A percentile compares a stretch with the other conserved stretches of the same genome.
Evolutionary conservation across 2,888 invertebrate genomes (phyloP).

Genomic region (Meganola albula): DNA sequence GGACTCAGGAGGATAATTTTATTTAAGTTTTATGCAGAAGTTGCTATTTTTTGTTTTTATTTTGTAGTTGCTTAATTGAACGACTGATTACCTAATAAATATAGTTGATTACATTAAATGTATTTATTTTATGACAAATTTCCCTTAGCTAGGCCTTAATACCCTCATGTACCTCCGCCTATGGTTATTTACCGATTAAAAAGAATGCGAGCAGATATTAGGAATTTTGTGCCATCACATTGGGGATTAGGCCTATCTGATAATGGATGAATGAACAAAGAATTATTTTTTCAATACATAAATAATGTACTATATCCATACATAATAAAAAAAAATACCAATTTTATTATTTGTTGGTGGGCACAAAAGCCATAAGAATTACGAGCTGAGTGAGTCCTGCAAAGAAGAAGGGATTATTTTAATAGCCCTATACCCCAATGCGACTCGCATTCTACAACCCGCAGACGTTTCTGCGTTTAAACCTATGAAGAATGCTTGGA

Average conservation of each 20-base stretch:
- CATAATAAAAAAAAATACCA: conserved; percentile 5
- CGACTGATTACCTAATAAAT: conserved; percentile 4
- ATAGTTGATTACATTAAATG: conserved; percentile 6
- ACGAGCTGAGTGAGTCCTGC: conserved; percentile 12
- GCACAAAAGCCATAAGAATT: conserved; percentile 19
- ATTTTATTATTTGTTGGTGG: conserved; percentile 22
- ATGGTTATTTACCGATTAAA: too few species aligned
- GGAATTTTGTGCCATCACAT: neutral
- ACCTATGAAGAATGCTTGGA: conserved; percentile 9
- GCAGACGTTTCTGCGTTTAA: conserved; percentile 13
- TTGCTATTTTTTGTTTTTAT: conserved; percentile 7
- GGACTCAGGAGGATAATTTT: too few species aligned
- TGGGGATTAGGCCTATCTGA: neutral
- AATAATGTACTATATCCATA: neutral
- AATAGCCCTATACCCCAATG: conserved; percentile 16
- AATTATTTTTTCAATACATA: neutral
- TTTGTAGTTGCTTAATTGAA: conserved; percentile 5
- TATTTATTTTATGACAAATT: conserved; percentile 9
- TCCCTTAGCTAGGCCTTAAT: conserved; percentile 6
- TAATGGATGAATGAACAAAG: neutral
- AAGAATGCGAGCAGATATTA: neutral
- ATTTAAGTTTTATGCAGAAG: conserved; percentile 4
- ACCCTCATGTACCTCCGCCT: neutral
- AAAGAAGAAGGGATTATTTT: conserved; percentile 7
- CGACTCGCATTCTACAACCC: conserved; percentile 14